phyloP scores from a whole-genome alignment of 2,113 vertebrate genomes.

The Zapornia atra region DNA sequence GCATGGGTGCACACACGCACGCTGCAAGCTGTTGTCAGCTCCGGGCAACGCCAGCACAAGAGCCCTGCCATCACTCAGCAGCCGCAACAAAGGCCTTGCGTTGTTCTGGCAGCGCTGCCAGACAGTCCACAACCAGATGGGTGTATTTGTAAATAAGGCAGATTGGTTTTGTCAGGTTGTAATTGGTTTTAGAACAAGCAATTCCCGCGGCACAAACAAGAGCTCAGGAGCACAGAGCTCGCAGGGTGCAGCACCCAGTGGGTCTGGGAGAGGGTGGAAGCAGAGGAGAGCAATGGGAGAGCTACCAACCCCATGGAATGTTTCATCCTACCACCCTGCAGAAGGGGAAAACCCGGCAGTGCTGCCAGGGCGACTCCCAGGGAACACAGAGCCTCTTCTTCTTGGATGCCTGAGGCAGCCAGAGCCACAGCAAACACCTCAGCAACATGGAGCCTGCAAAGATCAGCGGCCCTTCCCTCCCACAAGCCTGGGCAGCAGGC shows the following conservation, averaged over 20 bases:
- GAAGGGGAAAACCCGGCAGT: neutral
- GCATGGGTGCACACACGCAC: fast-evolving
- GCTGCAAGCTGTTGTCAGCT: fast-evolving
- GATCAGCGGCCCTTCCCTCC: neutral
- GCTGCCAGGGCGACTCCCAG: neutral
- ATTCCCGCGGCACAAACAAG: conserved; percentile 31
- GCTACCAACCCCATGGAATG: fast-evolving
- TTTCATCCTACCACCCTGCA: neutral
- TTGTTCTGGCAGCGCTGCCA: neutral
- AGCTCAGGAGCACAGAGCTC: neutral
- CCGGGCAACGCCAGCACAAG: fast-evolving
- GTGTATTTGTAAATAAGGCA: conserved; percentile 64
- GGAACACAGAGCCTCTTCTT: neutral
- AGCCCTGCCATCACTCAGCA: neutral
- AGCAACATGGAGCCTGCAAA: neutral
- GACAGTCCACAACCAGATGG: conserved; percentile 50
- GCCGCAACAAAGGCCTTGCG: neutral
- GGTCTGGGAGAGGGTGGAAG: neutral
- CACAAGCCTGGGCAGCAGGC: neutral
- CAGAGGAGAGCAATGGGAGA: neutral
- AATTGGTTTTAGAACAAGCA: conserved; percentile 65
- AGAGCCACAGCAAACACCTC: neutral
- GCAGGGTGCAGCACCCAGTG: fast-evolving
- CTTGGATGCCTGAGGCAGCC: neutral
- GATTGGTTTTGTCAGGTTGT: conserved; percentile 60